Evolutionary conservation across 2,888 invertebrate genomes (phyloP).

Genomic region (Dendrolimus houi): DNA sequence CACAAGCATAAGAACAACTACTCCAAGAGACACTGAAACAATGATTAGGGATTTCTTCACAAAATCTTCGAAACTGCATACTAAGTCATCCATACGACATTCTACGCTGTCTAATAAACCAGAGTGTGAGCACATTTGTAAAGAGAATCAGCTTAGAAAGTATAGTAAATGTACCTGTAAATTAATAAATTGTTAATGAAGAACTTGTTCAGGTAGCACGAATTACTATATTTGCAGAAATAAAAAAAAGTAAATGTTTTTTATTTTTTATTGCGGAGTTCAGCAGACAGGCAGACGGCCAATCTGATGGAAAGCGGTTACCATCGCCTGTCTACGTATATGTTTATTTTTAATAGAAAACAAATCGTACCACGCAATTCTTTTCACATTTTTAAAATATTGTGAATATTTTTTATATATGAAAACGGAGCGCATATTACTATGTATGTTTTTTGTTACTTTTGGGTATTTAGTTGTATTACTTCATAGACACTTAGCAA

Average conservation of each 20-base stretch:
- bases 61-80: constrained; percentile 43
- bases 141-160: constrained; percentile 29
- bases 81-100: constrained; percentile 42
- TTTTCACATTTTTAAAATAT: constrained; percentile 66
- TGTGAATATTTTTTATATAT: constrained; percentile 50
- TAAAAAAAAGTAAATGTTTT: too few relatives aligned
- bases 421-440: constrained; percentile 55
- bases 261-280: too few relatives aligned
- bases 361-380: constrained; percentile 45
- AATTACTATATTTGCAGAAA: too few relatives aligned
- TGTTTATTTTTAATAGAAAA: too few relatives aligned
- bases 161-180: constrained; percentile 61
- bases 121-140: constrained; percentile 32
- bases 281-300: too few relatives aligned
- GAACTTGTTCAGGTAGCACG: too few relatives aligned
- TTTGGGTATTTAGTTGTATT: constrained; percentile 11
- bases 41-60: constrained; percentile 40
- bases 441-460: constrained; percentile 32
- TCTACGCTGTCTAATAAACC: constrained; percentile 27
- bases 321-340: too few relatives aligned
- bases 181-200: constrained; percentile 1
- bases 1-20: constrained; percentile 29
- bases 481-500: too few relatives aligned
- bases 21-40: constrained; percentile 32
- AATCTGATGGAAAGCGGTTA: too few relatives aligned